Evolutionary conservation across 1,140 invertebrate species (phyloP).

Genomic region (Laodelphax striatellus): DNA sequence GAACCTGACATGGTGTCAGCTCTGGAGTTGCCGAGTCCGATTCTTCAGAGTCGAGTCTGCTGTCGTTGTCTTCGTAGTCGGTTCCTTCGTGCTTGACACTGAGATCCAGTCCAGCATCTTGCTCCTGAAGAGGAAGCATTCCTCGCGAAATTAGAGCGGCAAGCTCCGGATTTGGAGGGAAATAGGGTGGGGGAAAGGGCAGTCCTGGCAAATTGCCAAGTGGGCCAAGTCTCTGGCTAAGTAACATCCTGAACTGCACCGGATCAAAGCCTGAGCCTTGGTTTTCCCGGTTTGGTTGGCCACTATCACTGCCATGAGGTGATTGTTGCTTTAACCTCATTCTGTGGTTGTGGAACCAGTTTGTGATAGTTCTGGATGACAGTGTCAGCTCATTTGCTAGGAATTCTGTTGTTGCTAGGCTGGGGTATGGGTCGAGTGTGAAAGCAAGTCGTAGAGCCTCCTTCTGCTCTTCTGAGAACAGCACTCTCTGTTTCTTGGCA

Average conservation of each 20-base stretch:
- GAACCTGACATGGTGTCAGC: conserved; percentile 21
- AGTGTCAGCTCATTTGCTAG: conserved; percentile 81
- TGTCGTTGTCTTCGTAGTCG: conserved; percentile 61
- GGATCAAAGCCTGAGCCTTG: conserved; percentile 56
- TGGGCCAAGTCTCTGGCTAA: conserved; percentile 71
- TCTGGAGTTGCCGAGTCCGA: conserved; percentile 38
- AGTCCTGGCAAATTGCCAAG: conserved; percentile 43
- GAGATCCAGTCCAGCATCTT: conserved; percentile 65
- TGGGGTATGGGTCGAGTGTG: conserved; percentile 90
- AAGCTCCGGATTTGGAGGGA: conserved; percentile 55
- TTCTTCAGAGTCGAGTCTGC: conserved; percentile 66
- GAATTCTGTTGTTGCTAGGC: conserved; percentile 89
- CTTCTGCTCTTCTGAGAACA: conserved; percentile 97
- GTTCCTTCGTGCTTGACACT: conserved; percentile 69
- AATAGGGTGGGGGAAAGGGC: conserved; percentile 60
- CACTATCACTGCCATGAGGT: conserved; percentile 54
- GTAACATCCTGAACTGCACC: conserved; percentile 73
- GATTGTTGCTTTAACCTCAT: conserved; percentile 91
- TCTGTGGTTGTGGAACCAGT: conserved; percentile 99
- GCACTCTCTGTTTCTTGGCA: conserved; percentile 70
- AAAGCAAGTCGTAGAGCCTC: conserved; percentile 90
- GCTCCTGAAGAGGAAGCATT: conserved; percentile 44
- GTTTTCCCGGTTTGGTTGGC: conserved; percentile 18
- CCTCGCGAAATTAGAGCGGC: conserved; percentile 56
- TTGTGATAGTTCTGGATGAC: conserved; percentile 92